A percentile compares a stretch with the other conserved stretches of the same genome.
These are phyloP conservation scores for Zaprionus capensis DNA, from an alignment of 1,140 invertebrate genomes.

Conservation along the genomic window DNA sequence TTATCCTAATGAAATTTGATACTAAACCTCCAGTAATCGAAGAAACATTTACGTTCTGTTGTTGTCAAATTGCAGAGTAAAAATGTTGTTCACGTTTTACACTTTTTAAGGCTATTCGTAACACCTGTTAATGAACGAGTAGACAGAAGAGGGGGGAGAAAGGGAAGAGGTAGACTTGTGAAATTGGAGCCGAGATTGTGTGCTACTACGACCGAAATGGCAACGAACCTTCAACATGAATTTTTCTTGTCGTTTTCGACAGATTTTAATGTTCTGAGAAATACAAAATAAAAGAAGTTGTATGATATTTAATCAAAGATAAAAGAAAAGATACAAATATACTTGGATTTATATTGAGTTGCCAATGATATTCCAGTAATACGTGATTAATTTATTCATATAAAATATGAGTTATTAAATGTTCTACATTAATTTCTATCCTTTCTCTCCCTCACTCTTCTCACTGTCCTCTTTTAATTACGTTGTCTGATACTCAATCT, in stretches of 20 bases:
- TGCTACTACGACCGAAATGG: conserved; percentile 7
- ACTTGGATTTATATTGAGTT: background rate
- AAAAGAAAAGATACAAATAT: background rate
- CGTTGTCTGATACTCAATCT: conserved; percentile 13
- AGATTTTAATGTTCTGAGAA: conserved; percentile 11
- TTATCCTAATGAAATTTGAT: background rate
- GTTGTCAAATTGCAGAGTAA: conserved; percentile 11
- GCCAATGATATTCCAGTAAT: background rate
- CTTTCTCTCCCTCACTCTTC: background rate
- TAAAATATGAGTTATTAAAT: background rate
- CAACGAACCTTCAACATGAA: conserved; percentile 29
- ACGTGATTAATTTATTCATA: background rate
- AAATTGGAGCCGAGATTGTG: conserved; percentile 6
- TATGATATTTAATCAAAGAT: background rate
- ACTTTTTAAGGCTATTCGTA: conserved; percentile 18
- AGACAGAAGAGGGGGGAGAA: background rate
- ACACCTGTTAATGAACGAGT: conserved; percentile 15
- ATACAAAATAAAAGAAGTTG: background rate
- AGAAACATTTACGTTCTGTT: conserved; percentile 16
- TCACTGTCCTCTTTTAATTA: background rate
- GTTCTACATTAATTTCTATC: too few species aligned
- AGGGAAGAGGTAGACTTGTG: conserved; percentile 1
- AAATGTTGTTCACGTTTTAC: conserved; percentile 5
- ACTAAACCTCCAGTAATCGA: background rate
- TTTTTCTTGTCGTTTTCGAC: background rate